Evolutionary conservation across 2,888 invertebrate genomes (phyloP), one percentile per base, ranked within the genome.

Genomic region (Tortrix viridana): DNA sequence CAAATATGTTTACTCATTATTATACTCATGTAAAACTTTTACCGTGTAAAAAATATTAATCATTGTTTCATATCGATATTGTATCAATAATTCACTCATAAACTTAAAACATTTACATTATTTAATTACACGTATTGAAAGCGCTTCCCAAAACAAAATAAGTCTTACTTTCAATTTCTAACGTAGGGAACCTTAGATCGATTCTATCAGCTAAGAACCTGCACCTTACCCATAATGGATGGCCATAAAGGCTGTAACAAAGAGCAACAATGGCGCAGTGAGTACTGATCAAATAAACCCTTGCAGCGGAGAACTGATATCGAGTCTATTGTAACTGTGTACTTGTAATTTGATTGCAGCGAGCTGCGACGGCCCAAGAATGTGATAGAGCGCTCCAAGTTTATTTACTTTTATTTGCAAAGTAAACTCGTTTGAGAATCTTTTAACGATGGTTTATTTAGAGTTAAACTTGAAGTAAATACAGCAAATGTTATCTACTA

Each of bases 281-380:
- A 9, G 14, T 22, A 22, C 23, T 57, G 55, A 56, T 38, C 48
- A 57, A 57, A 57, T 57, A 57, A 41, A 38, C 46, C 43, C 48
- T 14, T 37, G 55, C 47, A 48, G 48, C 19, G 26, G 44, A 41
- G 22, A 22, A 37, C 57, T 48, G 56, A 22, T 47, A 46, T 44
- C 54, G 18, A n/a, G 2, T 46, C 48, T 48, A 38, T 23, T 54
- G 53, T 38, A 57, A 38, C 54, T n/a, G 43, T 44, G 57, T 49
- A 61, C 60, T 61, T 54, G 60, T 61, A 55, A 63, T 63, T 63
- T 58, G 63, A 63, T 58, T 63, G 63, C 63, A 53, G 63, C 32
- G 53, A 3, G 22, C 23, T 16, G 14, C 9, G 1, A 7, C 19
- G 37, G 44, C 53, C 5, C 4, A 41, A 6, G 9, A 53, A 62